Base-by-base conservation (phyloP, 2,888 invertebrate species). In the Drosophila anomelani region DNA sequence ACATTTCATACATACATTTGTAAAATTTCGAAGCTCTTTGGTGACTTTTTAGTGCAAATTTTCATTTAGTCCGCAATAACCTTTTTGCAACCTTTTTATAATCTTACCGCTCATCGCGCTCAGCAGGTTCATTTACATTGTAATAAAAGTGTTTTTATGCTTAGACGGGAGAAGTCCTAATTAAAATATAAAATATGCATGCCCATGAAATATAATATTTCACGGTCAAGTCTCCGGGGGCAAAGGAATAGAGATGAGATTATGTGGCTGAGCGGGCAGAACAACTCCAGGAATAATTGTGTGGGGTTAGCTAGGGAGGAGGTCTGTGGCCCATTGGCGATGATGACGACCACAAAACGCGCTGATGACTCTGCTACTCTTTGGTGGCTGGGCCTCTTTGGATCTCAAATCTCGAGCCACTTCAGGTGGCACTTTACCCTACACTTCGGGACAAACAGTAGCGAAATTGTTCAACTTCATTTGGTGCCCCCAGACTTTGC, bases 401-500 rank as follows among this genome's bases (percentile, higher is more conserved):
- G 15, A 41, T 55, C 56, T 55, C 39, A n/a, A 12, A 20, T 41
- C 58, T 57, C 32, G 34, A 41, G 34, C 57, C 66, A 74, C 72
- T 66, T 57, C 63, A 70, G 44, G 32, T 60, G 62, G 54, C 58
- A 76, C 59, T 63, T 64, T 63, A 58, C 36, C 72, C 71, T 71
- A 53, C 74, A 63, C 72, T 68, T 54, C 41, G 61, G 43, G n/a
- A 44, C 78, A 80, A 74, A 86, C 81, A 86, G 81, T 82, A 82
- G 81, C 81, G 80, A 78, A 82, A 77, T 74, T 83, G 80, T 85
- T 85, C 74, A 76, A 78, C 86, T 86, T 82, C 72, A 83, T 80
- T 82, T 80, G 83, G 46, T 83, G 77, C 67, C 76, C 20, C 63
- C 34, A 62, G 63, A 41, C 29, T 23, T 46, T 38, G 43, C 29